These are phyloP conservation scores for Lasioglossum figueresi DNA, from an alignment of 2,888 invertebrate genomes.

Conservation along the genomic window DNA sequence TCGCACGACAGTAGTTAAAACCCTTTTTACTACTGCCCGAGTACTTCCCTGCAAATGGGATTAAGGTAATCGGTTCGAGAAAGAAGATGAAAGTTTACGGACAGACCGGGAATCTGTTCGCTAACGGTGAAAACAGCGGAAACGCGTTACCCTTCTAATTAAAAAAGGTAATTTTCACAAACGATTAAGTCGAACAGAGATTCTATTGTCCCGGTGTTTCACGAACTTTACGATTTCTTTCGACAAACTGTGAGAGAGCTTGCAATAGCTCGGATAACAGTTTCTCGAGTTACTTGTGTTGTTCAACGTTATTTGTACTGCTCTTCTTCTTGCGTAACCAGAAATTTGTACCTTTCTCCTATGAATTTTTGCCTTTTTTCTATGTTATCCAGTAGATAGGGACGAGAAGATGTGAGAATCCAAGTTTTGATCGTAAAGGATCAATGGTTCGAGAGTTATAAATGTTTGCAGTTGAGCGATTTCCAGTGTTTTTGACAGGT, in stretches of 20 bases:
- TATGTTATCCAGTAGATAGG: no score
- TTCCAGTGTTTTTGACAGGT: no score
- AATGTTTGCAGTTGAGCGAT: no score
- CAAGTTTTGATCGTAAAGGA: no score
- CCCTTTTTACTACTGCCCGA: conserved; percentile 17
- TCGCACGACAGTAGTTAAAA: conserved; percentile 12
- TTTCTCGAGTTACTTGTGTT: background rate
- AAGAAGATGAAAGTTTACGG: conserved; percentile 20
- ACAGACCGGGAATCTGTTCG: background rate
- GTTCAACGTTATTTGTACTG: background rate
- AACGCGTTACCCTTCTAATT: conserved; percentile 7
- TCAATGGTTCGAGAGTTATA: no score
- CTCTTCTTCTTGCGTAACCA: no score
- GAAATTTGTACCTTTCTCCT: no score
- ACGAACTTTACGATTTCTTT: background rate
- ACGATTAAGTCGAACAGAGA: background rate
- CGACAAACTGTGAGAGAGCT: background rate
- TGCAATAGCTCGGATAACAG: background rate
- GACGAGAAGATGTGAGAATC: no score
- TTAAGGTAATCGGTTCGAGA: conserved; percentile 1
- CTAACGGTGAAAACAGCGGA: background rate
- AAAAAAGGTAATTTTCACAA: background rate
- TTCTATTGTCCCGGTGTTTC: background rate
- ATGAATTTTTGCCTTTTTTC: no score
- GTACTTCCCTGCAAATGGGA: background rate